Conservation (phyloP, 2,113 vertebrate species). For the Deroptyus accipitrinus region DNA sequence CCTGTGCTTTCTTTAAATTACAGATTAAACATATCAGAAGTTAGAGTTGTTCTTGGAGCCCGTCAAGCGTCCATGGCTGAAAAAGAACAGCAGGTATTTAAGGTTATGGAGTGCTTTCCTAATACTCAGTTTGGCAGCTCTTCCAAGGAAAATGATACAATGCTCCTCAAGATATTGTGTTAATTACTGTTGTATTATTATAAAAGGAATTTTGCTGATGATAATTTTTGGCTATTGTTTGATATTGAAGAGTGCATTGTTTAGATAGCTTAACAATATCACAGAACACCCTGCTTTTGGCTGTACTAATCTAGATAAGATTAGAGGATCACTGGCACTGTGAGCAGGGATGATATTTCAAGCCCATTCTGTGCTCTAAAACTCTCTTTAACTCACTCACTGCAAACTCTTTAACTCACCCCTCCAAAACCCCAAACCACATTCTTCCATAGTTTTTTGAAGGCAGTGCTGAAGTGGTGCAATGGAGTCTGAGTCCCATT, state of each 20-base stretch:
- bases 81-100: conserved; percentile 2
- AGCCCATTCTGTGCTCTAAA: neutral
- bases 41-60: neutral
- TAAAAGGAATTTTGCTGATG: neutral
- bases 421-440: neutral
- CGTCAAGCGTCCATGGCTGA: neutral
- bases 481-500: neutral
- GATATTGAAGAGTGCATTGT: neutral
- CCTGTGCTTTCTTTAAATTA: neutral
- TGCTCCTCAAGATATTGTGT: conserved; percentile 17
- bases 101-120: neutral
- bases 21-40: neutral
- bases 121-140: rapidly evolving
- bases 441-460: neutral
- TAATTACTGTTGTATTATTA: neutral
- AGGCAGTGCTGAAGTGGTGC: neutral
- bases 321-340: neutral
- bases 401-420: neutral
- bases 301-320: neutral
- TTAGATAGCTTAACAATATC: neutral
- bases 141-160: neutral
- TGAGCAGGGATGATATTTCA: neutral
- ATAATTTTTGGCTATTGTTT: neutral
- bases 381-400: neutral
- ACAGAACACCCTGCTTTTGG: neutral